Evolutionary conservation across 2,797 vertebrate genomes (phyloP).

Genomic region (Leptatherina wallacei): DNA sequence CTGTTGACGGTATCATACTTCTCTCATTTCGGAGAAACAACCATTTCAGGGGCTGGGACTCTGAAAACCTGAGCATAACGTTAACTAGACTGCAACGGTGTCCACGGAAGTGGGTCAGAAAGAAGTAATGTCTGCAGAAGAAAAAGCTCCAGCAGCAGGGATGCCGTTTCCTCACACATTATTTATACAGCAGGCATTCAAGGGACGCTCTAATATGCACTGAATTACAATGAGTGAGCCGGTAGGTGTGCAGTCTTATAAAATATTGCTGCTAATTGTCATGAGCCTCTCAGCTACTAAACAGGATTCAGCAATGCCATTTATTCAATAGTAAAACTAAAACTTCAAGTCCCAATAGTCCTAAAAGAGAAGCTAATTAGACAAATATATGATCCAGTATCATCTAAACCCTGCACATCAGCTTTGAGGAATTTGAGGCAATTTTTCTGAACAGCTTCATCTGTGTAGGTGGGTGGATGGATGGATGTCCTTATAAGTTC

Average conservation of each 20-base stretch:
- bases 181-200: slow-evolving; percentile 60
- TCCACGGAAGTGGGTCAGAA: slow-evolving; percentile 63
- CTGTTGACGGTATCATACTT: slow-evolving; percentile 9
- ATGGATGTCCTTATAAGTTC: too few relatives aligned
- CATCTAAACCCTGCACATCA: background rate
- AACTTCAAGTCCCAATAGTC: background rate
- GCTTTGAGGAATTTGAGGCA: background rate
- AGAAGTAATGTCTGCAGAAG: slow-evolving; percentile 44
- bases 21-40: slow-evolving; percentile 21
- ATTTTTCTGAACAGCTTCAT: background rate
- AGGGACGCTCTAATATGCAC: slow-evolving; percentile 52
- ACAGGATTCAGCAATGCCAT: background rate
- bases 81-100: slow-evolving; percentile 45
- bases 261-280: slow-evolving; percentile 29
- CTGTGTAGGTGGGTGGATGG: too few relatives aligned
- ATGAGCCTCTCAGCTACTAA: slow-evolving; percentile 14
- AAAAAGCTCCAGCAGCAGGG: slow-evolving; percentile 16
- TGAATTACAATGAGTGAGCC: slow-evolving; percentile 53
- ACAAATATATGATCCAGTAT: background rate
- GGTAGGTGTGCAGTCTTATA: slow-evolving; percentile 40
- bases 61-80: slow-evolving; percentile 12
- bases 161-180: slow-evolving; percentile 42
- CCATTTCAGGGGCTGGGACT: slow-evolving; percentile 8
- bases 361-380: background rate
- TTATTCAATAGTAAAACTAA: background rate